Conservation (phyloP, 2,113 vertebrate species). For the Dascyllus trimaculatus region DNA sequence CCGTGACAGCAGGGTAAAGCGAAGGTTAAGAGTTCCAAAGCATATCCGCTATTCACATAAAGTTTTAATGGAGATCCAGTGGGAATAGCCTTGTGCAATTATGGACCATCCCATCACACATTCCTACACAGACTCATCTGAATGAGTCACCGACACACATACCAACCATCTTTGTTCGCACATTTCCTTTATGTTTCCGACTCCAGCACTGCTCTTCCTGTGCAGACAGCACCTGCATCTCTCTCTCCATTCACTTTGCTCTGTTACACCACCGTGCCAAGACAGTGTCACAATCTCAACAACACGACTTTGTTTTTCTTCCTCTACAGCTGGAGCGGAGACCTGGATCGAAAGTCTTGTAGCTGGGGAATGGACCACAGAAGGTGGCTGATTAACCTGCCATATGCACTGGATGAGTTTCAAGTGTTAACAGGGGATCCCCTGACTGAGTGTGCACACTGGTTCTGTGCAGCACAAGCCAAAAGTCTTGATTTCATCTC, state of each 20-base stretch:
- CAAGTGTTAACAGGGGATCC: slow-evolving; percentile 27
- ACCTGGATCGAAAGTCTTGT: slow-evolving; percentile 1
- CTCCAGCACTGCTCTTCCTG: slow-evolving; percentile 59
- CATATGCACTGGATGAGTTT: slow-evolving; percentile 43
- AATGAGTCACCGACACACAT: slow-evolving; percentile 67
- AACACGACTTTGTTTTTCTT: slow-evolving; percentile 60
- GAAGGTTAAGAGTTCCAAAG: slow-evolving; percentile 8
- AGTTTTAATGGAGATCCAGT: neutral
- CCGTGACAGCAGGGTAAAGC: neutral
- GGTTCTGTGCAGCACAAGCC: neutral
- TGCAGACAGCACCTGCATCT: slow-evolving; percentile 71
- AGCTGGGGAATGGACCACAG: slow-evolving; percentile 17
- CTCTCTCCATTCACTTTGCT: slow-evolving; percentile 37
- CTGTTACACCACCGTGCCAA: slow-evolving; percentile 8
- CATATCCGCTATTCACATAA: neutral
- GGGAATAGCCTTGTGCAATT: slow-evolving; percentile 52
- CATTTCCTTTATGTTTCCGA: slow-evolving; percentile 66
- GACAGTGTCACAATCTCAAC: slow-evolving; percentile 34
- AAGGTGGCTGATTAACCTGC: slow-evolving; percentile 41
- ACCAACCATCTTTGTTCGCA: slow-evolving; percentile 56
- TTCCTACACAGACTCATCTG: slow-evolving; percentile 44
- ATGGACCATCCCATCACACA: slow-evolving; percentile 39
- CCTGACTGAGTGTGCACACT: neutral
- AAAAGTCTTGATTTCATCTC: neutral
- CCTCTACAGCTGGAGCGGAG: slow-evolving; percentile 33